A percentile compares a stretch with the other conserved stretches of the same genome.
phyloP scores from a whole-genome alignment of 92 coral and sea anemone genomes.

The Zoanthus sansibaricus region DNA sequence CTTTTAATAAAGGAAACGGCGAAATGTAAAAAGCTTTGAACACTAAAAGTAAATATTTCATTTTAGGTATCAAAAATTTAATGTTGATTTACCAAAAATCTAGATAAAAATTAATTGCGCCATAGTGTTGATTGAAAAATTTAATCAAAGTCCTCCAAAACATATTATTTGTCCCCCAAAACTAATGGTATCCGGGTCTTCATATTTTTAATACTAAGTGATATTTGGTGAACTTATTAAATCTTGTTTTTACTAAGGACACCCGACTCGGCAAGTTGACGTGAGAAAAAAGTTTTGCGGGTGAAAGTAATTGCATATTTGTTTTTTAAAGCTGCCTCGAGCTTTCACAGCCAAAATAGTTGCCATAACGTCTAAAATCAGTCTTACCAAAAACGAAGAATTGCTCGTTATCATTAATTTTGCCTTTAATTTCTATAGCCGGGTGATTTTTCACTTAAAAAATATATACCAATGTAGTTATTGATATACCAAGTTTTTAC shows the following conservation, averaged over 20 bases:
- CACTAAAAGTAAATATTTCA: slow-evolving; percentile 8
- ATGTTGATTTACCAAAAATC: background rate
- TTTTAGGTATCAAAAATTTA: background rate
- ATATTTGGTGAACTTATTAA: slow-evolving; percentile 27
- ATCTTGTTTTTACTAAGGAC: background rate
- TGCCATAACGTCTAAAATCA: slow-evolving; percentile 28
- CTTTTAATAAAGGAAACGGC: background rate
- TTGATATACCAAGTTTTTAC: too few species aligned
- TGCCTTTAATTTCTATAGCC: background rate
- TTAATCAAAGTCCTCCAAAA: slow-evolving; percentile 12
- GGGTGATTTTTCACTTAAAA: background rate
- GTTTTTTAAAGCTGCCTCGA: background rate
- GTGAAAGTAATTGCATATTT: slow-evolving; percentile 28
- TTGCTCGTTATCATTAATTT: background rate
- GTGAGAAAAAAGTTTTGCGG: slow-evolving; percentile 6
- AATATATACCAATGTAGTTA: background rate
- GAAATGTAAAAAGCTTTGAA: slow-evolving; percentile 16
- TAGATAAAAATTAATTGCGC: background rate
- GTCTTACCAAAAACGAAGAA: background rate
- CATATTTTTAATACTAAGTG: background rate
- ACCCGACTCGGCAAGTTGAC: background rate
- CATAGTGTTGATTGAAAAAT: background rate
- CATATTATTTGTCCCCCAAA: slow-evolving; percentile 28
- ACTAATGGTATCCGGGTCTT: slow-evolving; percentile 40
- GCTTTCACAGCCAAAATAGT: slow-evolving; percentile 11